Conservation (phyloP, 2,113 vertebrate genomes). For the Nycticorax nycticorax region DNA sequence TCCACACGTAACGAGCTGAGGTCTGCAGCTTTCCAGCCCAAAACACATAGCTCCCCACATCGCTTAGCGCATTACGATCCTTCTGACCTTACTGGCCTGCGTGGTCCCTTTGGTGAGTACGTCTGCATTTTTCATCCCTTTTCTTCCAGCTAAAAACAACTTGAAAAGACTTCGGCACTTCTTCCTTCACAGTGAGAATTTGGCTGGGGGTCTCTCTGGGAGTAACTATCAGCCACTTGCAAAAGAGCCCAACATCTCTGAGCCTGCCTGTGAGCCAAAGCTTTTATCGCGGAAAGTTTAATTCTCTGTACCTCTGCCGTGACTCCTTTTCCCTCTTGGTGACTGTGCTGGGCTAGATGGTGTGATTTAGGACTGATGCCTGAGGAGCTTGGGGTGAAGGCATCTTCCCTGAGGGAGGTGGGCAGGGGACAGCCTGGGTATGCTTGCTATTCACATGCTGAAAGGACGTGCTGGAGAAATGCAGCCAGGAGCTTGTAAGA, state of each 20-base stretch:
- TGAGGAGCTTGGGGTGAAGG: background rate
- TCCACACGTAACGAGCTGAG: background rate
- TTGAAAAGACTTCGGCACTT: constrained; percentile 28
- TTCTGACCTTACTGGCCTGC: background rate
- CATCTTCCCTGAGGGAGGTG: background rate
- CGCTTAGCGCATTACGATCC: accelerated
- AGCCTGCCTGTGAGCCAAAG: constrained; percentile 15
- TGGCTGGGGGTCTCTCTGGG: background rate
- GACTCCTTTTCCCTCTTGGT: background rate
- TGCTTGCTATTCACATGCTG: background rate
- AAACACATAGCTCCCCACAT: background rate
- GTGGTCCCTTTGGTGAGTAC: background rate
- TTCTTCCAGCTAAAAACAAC: background rate
- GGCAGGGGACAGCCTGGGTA: background rate
- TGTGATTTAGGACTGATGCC: background rate
- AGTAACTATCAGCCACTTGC: constrained; percentile 29
- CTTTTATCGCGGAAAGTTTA: constrained; percentile 33
- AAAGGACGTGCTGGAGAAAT: background rate
- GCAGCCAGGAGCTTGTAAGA: background rate
- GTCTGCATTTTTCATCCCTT: background rate
- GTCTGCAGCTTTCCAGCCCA: background rate
- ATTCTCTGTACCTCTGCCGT: background rate
- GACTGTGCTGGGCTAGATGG: background rate
- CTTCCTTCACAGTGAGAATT: background rate
- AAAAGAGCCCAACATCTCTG: background rate